Conservation (phyloP, 2,113 vertebrate genomes). For the Ibidorhyncha struthersii region DNA sequence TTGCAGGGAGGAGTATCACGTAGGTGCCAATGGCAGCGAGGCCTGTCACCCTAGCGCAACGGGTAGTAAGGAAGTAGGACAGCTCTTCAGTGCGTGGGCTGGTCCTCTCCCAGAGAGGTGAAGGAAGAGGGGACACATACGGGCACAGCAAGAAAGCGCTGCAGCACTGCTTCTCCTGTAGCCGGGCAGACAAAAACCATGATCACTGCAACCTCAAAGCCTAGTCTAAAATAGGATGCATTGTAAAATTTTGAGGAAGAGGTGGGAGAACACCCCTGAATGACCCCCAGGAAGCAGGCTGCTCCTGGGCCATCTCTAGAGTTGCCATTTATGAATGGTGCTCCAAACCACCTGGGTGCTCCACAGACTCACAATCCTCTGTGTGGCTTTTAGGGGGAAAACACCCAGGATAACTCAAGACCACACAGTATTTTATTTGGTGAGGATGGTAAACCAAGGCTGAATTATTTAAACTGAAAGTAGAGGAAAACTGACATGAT, state of each 20-base stretch:
- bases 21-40: background rate
- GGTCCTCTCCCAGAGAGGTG: no score
- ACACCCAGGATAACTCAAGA: background rate
- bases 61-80: background rate
- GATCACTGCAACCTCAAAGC: background rate
- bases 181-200: background rate
- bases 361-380: background rate
- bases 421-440: background rate
- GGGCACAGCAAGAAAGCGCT: background rate
- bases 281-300: background rate
- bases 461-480: background rate
- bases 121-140: background rate
- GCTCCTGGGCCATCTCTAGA: background rate
- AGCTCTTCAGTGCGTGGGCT: background rate
- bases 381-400: background rate
- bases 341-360: background rate
- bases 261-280: background rate
- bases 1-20: background rate
- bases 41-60: background rate
- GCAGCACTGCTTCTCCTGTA: background rate
- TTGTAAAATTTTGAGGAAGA: background rate
- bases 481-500: background rate
- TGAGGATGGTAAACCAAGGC: background rate
- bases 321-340: background rate
- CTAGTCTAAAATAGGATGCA: background rate